A percentile compares a stretch with the other conserved stretches of the same genome.
These are phyloP conservation scores for Oryctes rhinoceros DNA, from an alignment of 1,140 invertebrate genomes.

Conservation along the genomic window DNA sequence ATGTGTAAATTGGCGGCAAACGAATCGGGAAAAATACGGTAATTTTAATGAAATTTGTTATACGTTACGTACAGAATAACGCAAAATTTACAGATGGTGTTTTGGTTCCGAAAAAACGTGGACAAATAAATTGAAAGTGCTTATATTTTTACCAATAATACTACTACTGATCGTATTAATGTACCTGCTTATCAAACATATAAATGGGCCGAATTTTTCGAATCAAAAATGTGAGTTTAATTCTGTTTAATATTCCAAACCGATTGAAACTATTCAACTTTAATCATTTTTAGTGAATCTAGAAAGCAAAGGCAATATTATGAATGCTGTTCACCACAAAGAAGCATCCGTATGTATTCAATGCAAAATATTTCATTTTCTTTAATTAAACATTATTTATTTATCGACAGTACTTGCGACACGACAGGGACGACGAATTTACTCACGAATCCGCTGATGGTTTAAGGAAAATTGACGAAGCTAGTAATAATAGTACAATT, in stretches of 20 bases:
- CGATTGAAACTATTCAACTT: not conserved
- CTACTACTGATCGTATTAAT: conserved; percentile 46
- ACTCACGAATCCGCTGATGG: not conserved
- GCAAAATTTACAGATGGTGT: conserved; percentile 55
- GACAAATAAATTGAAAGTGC: conserved; percentile 52
- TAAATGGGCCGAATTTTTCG: conserved; percentile 5
- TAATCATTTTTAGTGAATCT: not conserved
- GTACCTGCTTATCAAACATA: not conserved
- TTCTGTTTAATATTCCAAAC: not conserved
- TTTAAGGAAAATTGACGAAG: conserved; percentile 13
- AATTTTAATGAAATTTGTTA: conserved; percentile 30
- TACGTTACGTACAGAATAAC: not conserved
- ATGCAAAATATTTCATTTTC: not conserved
- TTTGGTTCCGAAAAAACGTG: conserved; percentile 55
- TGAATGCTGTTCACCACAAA: not conserved
- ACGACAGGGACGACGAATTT: not conserved
- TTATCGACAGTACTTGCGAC: not conserved
- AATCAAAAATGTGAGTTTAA: conserved; percentile 23
- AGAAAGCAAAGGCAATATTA: not conserved
- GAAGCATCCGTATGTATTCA: not conserved
- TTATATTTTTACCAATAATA: conserved; percentile 54
- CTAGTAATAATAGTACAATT: conserved; percentile 30
- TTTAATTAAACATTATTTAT: conserved; percentile 1
- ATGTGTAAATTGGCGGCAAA: conserved; percentile 46
- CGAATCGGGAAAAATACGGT: conserved; percentile 50